Conservation (phyloP, 2,797 vertebrate species). For the Enteromius paludinosus region DNA sequence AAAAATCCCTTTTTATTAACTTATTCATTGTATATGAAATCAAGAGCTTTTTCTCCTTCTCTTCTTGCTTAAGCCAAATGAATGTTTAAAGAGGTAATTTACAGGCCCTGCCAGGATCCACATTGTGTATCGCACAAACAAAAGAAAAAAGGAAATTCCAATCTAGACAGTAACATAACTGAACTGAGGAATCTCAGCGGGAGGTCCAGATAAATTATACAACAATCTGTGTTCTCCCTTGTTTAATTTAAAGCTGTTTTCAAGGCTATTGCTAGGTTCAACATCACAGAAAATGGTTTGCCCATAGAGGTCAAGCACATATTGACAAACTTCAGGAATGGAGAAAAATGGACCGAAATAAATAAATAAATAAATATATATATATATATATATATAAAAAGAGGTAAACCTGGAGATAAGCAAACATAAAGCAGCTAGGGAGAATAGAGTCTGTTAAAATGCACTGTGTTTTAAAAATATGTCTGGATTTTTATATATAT, state of each 20-base stretch:
- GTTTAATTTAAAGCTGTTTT: constrained; percentile 84
- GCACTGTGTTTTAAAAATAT: constrained; percentile 62
- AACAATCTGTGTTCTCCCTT: constrained; percentile 82
- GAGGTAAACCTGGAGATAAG: constrained; percentile 71
- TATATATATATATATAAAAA: constrained; percentile 57
- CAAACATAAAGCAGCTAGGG: constrained; percentile 68
- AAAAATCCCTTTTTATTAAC: constrained; percentile 80
- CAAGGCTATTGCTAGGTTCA: constrained; percentile 74
- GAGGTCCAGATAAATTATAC: constrained; percentile 83
- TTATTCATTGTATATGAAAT: constrained; percentile 86
- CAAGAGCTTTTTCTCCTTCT: constrained; percentile 72
- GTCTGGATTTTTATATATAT: constrained; percentile 39
- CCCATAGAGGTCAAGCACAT: constrained; percentile 74
- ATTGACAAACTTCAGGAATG: constrained; percentile 77
- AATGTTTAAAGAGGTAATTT: constrained; percentile 88
- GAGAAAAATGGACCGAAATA: constrained; percentile 69
- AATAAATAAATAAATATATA: constrained; percentile 59
- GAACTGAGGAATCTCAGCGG: constrained; percentile 75
- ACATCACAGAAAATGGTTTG: constrained; percentile 74
- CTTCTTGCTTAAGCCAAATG: constrained; percentile 82
- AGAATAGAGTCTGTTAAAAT: constrained; percentile 52
- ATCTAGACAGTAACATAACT: constrained; percentile 78
- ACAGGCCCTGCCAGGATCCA: constrained; percentile 79
- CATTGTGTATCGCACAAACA: constrained; percentile 82
- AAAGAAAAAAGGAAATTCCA: constrained; percentile 82